These are phyloP conservation scores for Acrocephalus scirpaceus DNA, from an alignment of 2,797 vertebrate genomes.

Conservation along the genomic window DNA sequence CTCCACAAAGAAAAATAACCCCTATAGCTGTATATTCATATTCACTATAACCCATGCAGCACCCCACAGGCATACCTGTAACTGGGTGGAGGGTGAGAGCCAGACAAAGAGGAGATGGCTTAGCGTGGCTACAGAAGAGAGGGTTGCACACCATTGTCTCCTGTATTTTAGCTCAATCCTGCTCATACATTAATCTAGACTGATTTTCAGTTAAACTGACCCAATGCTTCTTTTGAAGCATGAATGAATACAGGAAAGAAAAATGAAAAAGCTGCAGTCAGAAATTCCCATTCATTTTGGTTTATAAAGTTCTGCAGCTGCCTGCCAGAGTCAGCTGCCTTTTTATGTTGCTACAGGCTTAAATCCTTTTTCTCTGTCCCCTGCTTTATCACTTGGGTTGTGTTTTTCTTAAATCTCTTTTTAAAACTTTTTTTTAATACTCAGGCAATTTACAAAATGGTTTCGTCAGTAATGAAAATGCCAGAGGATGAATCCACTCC, in stretches of 20 bases:
- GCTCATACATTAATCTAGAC: neutral
- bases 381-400: neutral
- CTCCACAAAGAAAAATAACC: neutral
- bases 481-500: slow-evolving; percentile 88
- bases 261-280: neutral
- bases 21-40: neutral
- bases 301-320: neutral
- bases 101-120: neutral
- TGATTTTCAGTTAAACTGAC: neutral
- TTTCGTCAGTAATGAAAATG: slow-evolving; percentile 89
- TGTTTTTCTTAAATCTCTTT: neutral
- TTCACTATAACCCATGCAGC: neutral
- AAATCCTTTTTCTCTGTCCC: neutral
- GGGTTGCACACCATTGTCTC: neutral
- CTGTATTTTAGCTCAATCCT: neutral
- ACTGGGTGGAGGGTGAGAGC: neutral
- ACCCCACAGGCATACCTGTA: fast-evolving
- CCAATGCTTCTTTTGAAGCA: neutral
- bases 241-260: neutral
- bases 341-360: slow-evolving; percentile 1
- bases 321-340: neutral
- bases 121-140: neutral
- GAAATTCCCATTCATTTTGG: slow-evolving; percentile 4
- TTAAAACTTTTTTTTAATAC: neutral
- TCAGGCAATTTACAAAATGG: slow-evolving; percentile 83